Percentiles rank a stretch among this genome's conserved stretches.
Evolutionary conservation across 2,888 invertebrate genomes (phyloP).

Genomic region (Muschampia plurimacula): DNA sequence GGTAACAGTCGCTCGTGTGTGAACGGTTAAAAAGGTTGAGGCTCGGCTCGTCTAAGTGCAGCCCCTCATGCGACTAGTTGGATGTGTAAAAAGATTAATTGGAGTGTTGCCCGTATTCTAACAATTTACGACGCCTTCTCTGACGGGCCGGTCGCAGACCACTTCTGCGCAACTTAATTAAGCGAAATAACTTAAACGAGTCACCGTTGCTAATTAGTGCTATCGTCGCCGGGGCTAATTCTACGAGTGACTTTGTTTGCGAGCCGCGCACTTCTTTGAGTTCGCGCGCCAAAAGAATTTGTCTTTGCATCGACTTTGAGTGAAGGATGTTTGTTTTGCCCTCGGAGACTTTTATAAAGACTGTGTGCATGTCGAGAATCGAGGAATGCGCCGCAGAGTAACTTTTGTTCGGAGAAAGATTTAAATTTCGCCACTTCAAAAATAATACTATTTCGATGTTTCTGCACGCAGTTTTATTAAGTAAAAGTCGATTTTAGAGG

Average conservation of each 20-base stretch:
- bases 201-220: slow-evolving; percentile 83
- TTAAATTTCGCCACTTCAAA: slow-evolving; percentile 21
- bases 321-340: slow-evolving; percentile 78
- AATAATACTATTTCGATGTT: slow-evolving; percentile 6
- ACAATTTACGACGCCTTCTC: slow-evolving; percentile 81
- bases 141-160: slow-evolving; percentile 81
- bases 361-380: slow-evolving; percentile 43
- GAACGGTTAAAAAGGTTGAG: slow-evolving; percentile 66
- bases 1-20: slow-evolving; percentile 55
- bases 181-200: slow-evolving; percentile 85
- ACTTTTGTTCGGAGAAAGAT: slow-evolving; percentile 17
- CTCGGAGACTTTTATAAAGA: slow-evolving; percentile 60
- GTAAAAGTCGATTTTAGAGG: slow-evolving; percentile 48
- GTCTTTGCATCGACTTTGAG: slow-evolving; percentile 81
- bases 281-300: slow-evolving; percentile 81
- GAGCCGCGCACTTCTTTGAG: slow-evolving; percentile 77
- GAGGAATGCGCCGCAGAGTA: slow-evolving; percentile 42
- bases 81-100: slow-evolving; percentile 86
- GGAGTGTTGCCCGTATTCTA: slow-evolving; percentile 82
- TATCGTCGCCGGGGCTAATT: slow-evolving; percentile 80
- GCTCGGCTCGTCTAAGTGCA: slow-evolving; percentile 73
- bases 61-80: slow-evolving; percentile 78
- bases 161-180: slow-evolving; percentile 85
- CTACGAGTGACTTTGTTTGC: slow-evolving; percentile 81
- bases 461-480: not conserved